Percentiles rank a stretch among this genome's conserved stretches.
phyloP scores from a whole-genome alignment of 2,113 vertebrate species.

The Cololabis saira region DNA sequence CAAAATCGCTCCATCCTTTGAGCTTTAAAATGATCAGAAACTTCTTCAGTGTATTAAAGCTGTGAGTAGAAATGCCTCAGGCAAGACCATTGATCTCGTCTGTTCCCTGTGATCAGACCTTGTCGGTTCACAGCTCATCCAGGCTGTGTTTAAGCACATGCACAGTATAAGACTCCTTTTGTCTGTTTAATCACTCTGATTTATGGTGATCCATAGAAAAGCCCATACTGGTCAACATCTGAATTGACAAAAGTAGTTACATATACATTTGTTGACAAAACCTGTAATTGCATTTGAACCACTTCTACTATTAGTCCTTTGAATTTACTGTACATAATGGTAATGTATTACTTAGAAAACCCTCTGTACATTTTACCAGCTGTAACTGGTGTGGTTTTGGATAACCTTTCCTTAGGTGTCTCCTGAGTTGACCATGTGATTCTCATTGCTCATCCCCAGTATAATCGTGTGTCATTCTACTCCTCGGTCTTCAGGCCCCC shows the following conservation, averaged over 20 bases:
- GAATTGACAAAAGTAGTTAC: no score
- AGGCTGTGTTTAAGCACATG: neutral
- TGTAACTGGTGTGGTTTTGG: no score
- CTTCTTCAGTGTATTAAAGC: conserved; percentile 29
- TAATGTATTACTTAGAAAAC: no score
- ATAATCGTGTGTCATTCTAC: conserved; percentile 33
- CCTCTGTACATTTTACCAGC: no score
- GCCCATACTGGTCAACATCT: no score
- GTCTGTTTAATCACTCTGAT: neutral
- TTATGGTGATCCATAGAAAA: no score
- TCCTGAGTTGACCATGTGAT: conserved; percentile 28
- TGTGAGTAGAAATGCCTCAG: conserved; percentile 31
- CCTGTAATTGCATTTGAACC: no score
- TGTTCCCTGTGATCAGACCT: conserved; percentile 29
- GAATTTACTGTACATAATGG: no score
- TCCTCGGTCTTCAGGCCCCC: conserved; percentile 1
- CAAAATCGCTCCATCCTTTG: conserved; percentile 6
- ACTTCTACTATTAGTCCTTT: no score
- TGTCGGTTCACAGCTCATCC: conserved; percentile 1
- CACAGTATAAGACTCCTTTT: neutral
- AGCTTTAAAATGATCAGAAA: conserved; percentile 6
- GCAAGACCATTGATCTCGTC: conserved; percentile 56
- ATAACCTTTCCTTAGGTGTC: conserved; percentile 6
- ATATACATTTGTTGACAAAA: no score
- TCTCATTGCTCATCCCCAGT: conserved; percentile 32